These are phyloP conservation scores for Leptopterna dolabrata DNA, from an alignment of 2,888 invertebrate species.

Conservation along the genomic window DNA sequence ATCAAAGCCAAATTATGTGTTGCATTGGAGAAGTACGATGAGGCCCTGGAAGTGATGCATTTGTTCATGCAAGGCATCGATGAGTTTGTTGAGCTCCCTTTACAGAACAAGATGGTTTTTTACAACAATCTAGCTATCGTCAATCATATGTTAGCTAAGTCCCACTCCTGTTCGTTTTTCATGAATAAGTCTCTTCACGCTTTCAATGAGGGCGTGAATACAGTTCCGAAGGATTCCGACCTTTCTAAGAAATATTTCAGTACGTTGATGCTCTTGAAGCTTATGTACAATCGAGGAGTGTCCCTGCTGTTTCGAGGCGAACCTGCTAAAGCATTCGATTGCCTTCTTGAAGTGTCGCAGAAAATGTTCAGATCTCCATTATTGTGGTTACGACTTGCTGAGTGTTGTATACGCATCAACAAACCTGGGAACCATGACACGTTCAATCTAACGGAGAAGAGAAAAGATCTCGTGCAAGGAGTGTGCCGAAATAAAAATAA, in stretches of 20 bases:
- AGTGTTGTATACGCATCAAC: constrained; percentile 85
- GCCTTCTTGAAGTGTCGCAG: constrained; percentile 86
- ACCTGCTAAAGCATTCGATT: constrained; percentile 89
- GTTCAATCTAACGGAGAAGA: constrained; percentile 72
- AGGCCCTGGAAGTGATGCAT: constrained; percentile 57
- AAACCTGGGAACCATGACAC: constrained; percentile 75
- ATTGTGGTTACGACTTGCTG: constrained; percentile 92
- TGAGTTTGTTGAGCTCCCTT: constrained; percentile 50
- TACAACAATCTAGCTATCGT: constrained; percentile 87
- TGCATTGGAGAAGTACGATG: constrained; percentile 46
- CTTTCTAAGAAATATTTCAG: constrained; percentile 62
- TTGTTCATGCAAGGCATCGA: constrained; percentile 57
- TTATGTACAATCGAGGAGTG: constrained; percentile 86
- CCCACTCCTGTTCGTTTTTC: constrained; percentile 82
- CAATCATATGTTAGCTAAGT: constrained; percentile 84
- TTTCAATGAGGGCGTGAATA: constrained; percentile 33
- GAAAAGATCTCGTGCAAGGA: constrained; percentile 73
- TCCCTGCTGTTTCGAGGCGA: constrained; percentile 84
- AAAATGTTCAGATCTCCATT: constrained; percentile 82
- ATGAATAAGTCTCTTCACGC: constrained; percentile 77
- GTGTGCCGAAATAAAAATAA: constrained; percentile 73
- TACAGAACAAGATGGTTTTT: constrained; percentile 69
- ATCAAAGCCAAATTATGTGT: constrained; percentile 45
- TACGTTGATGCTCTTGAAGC: constrained; percentile 66
- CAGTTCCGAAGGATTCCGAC: constrained; percentile 62